Percentiles rank a stretch among this genome's conserved stretches.
phyloP scores from a whole-genome alignment of 2,888 invertebrate genomes.

The Pristionchus fissidentatus region DNA sequence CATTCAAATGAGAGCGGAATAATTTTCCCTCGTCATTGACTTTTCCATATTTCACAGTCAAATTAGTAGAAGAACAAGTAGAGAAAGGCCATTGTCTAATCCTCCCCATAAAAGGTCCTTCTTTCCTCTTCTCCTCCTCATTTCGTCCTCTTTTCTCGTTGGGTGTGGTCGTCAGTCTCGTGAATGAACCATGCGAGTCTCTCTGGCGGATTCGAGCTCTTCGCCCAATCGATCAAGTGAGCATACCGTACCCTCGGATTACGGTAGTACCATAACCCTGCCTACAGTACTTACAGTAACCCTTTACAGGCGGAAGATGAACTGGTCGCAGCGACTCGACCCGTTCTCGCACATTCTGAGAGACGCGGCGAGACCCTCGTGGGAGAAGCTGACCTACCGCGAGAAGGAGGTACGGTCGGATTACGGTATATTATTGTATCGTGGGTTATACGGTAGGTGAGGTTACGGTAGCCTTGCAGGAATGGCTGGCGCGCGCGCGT shows the following conservation, averaged over 20 bases:
- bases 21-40: no score
- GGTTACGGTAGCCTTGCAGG: slow-evolving; percentile 24
- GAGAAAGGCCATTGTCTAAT: neutral
- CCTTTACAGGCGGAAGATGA: slow-evolving; percentile 29
- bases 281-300: neutral
- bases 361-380: slow-evolving; percentile 42
- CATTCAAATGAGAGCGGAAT: no score
- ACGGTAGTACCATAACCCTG: neutral
- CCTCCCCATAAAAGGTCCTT: neutral
- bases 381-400: slow-evolving; percentile 36
- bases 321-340: slow-evolving; percentile 40
- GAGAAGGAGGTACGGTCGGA: slow-evolving; percentile 40
- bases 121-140: neutral
- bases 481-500: slow-evolving; percentile 41
- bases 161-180: neutral
- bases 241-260: neutral
- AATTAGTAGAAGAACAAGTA: no score
- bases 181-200: slow-evolving; percentile 2
- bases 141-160: slow-evolving; percentile 20
- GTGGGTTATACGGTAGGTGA: neutral
- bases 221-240: slow-evolving; percentile 46
- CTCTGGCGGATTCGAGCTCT: slow-evolving; percentile 42
- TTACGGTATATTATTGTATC: slow-evolving; percentile 14
- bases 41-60: no score
- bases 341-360: slow-evolving; percentile 39